Evolutionary conservation across 2,113 vertebrate genomes (phyloP), one percentile per base, ranked within the genome.

Genomic region (Aepyceros melampus): DNA sequence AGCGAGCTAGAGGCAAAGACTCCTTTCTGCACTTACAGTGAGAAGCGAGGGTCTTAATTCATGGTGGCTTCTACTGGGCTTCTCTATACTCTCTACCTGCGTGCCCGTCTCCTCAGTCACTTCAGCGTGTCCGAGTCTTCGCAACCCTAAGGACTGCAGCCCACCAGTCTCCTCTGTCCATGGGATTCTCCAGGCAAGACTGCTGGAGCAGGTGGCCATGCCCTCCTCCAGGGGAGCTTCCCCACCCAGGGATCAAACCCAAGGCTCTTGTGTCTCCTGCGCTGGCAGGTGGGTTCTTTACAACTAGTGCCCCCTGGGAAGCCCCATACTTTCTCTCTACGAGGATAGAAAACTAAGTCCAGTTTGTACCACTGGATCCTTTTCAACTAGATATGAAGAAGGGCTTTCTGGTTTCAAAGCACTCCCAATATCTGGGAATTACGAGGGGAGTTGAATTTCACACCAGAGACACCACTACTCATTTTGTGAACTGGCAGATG

Each of bases 21-120:
- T n/a, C 55, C 36, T 62, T 51, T 92, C 78, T 45, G 82, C 55
- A 36, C 36, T 58, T 49, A 51, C 12, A 0, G 60, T 0, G 29
- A 43, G 55, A 81, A 45, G 45, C 1, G 3, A 51, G 1, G 3
- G 13, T 16, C 78, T 6, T 33, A 21, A 91, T 21, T 51, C 86
- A 13, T 0, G 5, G 33, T 2, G 8, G 23, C 33, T 58, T 33
- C 15, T 25, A 7, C n/a, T 23, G n/a, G 53, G 53, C n/a, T 47
- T 84, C 56, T 79, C 74, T 49, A 2, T 5, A 1, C 55, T 78
- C 31, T 56, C 5, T 49, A 17, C 23, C 62, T 43, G n/a, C 0
- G 0, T 74, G 67, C 36, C 19, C 6, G 11, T 1, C 5, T 25
- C 21, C 71, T 43, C 29, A 14, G 29, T 62, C 6, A 0, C 29